Base-by-base conservation (phyloP, 2,797 vertebrate genomes). In the Decapterus maruadsi region DNA sequence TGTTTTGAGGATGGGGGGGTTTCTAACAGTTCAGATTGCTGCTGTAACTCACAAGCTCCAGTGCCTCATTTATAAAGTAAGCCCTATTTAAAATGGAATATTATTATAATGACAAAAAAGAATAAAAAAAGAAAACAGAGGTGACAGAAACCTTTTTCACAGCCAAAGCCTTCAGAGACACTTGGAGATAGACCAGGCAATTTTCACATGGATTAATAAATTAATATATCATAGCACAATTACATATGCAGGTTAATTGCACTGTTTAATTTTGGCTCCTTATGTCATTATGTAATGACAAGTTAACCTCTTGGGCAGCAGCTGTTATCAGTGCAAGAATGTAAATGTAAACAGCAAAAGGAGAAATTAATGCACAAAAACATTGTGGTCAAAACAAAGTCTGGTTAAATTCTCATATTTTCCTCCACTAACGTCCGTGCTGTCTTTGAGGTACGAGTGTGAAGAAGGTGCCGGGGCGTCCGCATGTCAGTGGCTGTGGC, bases 401-500 rank as follows among this genome's bases (percentile, higher is more conserved):
- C 31, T 34, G 26, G 31, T 57, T 54, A 29, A 1, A 55, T 31
- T 36, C 22, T 64, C 2, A 34, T 19, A 43, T 56, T 54, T 51
- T 58, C 26, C 50, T 34, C 38, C 45, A n/a, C 13, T 48, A 8
- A 48, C n/a, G 36, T 13, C 2, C 14, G 59, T 31, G 29, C 38
- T 31, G 8, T 20, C 16, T 5, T 53, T 46, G 22, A 75, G 63
- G 61, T 45, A 34, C 6, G 6, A 40, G 38, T 31, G 8, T 34
- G 0, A 12, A 16, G 48, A 43, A 13, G 53, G 40, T 31, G 59
- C 34, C 60, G 31, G 58, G 34, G 9, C 63, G 0, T 84, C 65
- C 56, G 60, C 73, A 53, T 55, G 57, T 68, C 68, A 64, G 65
- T 55, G 31, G 20, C 67, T 57, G 40, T 50, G 19, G 12, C 7